Base-by-base conservation (phyloP, 2,888 invertebrate species). In the Anticlea derivata region DNA sequence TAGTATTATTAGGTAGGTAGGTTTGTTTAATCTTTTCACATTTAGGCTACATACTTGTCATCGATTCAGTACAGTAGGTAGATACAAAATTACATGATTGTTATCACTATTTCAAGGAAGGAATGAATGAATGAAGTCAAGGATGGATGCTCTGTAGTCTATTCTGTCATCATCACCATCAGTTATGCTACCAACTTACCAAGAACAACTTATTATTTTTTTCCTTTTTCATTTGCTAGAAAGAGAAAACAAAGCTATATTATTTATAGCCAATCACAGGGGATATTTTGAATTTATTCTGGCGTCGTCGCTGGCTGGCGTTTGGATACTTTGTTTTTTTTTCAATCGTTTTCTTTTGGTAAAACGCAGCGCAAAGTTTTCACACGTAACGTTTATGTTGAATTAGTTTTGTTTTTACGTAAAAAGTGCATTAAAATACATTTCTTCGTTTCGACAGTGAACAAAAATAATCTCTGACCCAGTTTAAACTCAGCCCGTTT, bases 291-390 rank as follows among this genome's bases (percentile, higher is more conserved):
- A 84, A 82, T 77, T 73, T 65, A 73, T 81, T 81, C 77, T 70
- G 70, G 87, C 84, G 84, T 84, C 76, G 79, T 78, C 75, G 82
- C 80, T 82, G 80, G 82, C 80, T 82, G 80, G 74, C 73, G 78
- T 77, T 82, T 82, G 76, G 82, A 78, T 77, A 76, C 63, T 65
- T 47, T 77, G 77, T 66, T 54, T 63, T 61, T 17, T 66, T 65
- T 64, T 60, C 61, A 58, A 70, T 39, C 37, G 17, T 39, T 41
- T 41, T 12, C 23, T 49, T 35, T 17, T 30, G 20, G 8, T n/a
- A 11, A 12, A 33, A 11, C 17, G 2, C 2, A 17, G 4, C 17
- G 23, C 24, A 33, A 22, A 41, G 41, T 31, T 31, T 64, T 65
- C 66, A 60, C 75, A 73, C 65, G 63, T 57, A 56, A 64, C 52